Evolutionary conservation across 2,113 vertebrate genomes (phyloP).

Genomic region (Pomatorhinus ruficollis): DNA sequence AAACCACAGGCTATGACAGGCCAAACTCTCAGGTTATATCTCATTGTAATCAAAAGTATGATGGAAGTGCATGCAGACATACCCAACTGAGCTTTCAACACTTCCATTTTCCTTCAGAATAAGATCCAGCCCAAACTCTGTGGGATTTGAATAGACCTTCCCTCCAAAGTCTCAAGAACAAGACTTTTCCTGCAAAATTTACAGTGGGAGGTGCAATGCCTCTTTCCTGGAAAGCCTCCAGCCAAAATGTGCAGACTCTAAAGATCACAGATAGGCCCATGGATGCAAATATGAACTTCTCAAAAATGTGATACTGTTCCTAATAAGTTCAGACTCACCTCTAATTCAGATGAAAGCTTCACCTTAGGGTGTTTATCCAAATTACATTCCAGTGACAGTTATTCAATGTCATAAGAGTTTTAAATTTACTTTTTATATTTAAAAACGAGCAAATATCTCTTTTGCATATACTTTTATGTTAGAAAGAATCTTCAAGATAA

Average conservation of each 20-base stretch:
- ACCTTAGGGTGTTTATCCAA: slow-evolving; percentile 23
- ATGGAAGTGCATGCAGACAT: slow-evolving; percentile 13
- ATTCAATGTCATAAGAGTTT: slow-evolving; percentile 1
- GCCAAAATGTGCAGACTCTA: neutral
- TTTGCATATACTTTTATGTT: slow-evolving; percentile 22
- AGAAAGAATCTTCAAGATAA: neutral
- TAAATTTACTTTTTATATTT: slow-evolving; percentile 30
- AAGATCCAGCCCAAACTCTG: neutral
- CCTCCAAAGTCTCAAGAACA: neutral
- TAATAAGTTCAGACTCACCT: slow-evolving; percentile 30
- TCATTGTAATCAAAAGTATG: slow-evolving; percentile 34
- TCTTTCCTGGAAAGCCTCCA: slow-evolving; percentile 34
- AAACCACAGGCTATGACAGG: slow-evolving; percentile 61
- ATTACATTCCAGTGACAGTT: slow-evolving; percentile 42
- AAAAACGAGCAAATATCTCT: neutral
- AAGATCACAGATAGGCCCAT: slow-evolving; percentile 20
- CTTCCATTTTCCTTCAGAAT: neutral
- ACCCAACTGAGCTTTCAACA: slow-evolving; percentile 24
- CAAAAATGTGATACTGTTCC: neutral
- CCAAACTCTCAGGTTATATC: slow-evolving; percentile 38
- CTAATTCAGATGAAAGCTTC: slow-evolving; percentile 35
- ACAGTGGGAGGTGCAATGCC: neutral
- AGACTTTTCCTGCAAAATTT: slow-evolving; percentile 16
- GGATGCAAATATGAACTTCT: slow-evolving; percentile 34
- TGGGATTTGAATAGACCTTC: neutral